These are phyloP conservation scores for Leptinotarsa tumamoca DNA, from an alignment of 2,888 invertebrate genomes.

Conservation along the genomic window DNA sequence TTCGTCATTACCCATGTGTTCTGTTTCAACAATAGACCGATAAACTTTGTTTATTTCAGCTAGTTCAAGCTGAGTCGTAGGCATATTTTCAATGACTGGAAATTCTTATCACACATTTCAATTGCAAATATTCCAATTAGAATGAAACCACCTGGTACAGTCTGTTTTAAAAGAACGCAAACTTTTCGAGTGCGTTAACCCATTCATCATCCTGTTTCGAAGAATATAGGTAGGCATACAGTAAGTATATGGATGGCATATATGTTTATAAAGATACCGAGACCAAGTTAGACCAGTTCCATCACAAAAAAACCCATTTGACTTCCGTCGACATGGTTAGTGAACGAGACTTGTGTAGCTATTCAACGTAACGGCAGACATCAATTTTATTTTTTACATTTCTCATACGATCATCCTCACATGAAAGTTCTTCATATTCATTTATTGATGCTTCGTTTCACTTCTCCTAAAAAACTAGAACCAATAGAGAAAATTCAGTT, in stretches of 20 bases:
- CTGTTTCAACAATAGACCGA: too few relatives aligned
- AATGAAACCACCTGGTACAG: not conserved
- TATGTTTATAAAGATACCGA: constrained; percentile 6
- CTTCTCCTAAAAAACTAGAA: not conserved
- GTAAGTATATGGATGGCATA: constrained; percentile 6
- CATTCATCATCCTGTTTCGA: constrained; percentile 31
- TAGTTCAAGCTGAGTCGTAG: too few relatives aligned
- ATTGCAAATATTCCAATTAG: not conserved
- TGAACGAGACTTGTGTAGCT: constrained; percentile 20
- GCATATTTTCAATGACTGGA: too few relatives aligned
- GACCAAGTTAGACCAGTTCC: constrained; percentile 45
- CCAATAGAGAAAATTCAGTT: constrained; percentile 5
- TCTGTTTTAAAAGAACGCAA: constrained; percentile 26
- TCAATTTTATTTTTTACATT: constrained; percentile 1
- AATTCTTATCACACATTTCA: too few relatives aligned
- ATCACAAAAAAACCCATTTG: constrained; percentile 32
- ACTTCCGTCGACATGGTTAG: constrained; percentile 40
- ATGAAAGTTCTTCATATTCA: not conserved
- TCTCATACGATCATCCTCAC: not conserved
- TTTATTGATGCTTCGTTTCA: constrained; percentile 8
- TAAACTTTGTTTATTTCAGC: too few relatives aligned
- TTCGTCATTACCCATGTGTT: too few relatives aligned
- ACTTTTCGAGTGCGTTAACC: constrained; percentile 38
- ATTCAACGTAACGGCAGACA: constrained; percentile 5
- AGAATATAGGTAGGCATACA: not conserved